A percentile compares a stretch with the other conserved stretches of the same genome.
phyloP scores from a whole-genome alignment of 2,113 vertebrate genomes.

The Elanoides forficatus region DNA sequence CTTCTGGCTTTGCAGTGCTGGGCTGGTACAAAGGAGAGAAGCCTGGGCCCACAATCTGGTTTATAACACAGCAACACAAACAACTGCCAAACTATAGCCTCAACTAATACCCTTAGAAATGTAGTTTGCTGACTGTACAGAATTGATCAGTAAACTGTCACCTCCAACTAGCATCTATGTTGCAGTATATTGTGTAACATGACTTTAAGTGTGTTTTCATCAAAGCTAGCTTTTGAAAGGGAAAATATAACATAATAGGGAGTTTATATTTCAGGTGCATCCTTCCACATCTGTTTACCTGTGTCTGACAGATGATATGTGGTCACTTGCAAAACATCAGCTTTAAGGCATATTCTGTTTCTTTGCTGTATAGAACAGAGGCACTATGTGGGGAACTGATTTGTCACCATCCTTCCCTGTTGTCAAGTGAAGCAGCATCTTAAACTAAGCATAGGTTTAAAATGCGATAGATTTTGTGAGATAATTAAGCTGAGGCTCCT shows the following conservation, averaged over 20 bases:
- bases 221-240: background rate
- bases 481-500: background rate
- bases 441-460: background rate
- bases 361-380: background rate
- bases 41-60: background rate
- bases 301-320: background rate
- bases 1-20: background rate
- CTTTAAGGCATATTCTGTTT: background rate
- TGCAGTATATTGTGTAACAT: background rate
- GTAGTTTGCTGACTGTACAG: background rate
- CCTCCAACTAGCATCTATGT: accelerated
- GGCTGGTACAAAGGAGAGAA: background rate
- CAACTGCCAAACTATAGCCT: background rate
- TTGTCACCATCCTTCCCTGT: background rate
- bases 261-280: background rate
- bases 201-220: background rate
- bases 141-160: background rate
- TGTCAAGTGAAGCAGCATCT: background rate
- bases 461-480: background rate
- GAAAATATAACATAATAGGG: background rate
- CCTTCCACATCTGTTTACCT: background rate
- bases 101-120: background rate
- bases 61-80: background rate
- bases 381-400: background rate
- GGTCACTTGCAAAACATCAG: background rate